These are phyloP conservation scores for Ctenosaura bakeri DNA, from an alignment of 2,797 vertebrate species.

Conservation along the genomic window DNA sequence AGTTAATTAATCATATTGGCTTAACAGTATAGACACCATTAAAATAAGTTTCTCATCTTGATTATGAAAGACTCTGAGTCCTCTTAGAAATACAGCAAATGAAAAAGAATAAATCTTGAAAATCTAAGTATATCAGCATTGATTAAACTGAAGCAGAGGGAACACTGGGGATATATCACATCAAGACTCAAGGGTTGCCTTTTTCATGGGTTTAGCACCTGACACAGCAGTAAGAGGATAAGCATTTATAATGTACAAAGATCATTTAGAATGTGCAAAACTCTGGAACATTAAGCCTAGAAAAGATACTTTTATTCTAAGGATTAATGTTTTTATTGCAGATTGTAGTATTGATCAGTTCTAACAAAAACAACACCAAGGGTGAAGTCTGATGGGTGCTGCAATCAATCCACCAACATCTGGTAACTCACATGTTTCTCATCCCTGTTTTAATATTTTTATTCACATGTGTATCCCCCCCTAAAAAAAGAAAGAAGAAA, in stretches of 20 bases:
- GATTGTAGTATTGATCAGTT: background rate
- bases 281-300: background rate
- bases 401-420: background rate
- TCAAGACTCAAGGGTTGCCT: slow-evolving; percentile 35
- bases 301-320: background rate
- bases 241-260: slow-evolving; percentile 46
- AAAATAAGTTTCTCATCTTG: slow-evolving; percentile 10
- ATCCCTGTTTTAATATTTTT: background rate
- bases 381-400: background rate
- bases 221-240: slow-evolving; percentile 26
- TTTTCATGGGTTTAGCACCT: slow-evolving; percentile 29
- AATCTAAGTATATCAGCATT: slow-evolving; percentile 57
- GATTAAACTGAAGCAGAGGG: slow-evolving; percentile 50
- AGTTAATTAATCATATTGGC: slow-evolving; percentile 45
- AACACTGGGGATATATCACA: slow-evolving; percentile 52
- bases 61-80: slow-evolving; percentile 34
- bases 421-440: background rate
- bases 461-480: slow-evolving; percentile 5
- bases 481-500: background rate
- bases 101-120: slow-evolving; percentile 26
- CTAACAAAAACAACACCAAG: background rate
- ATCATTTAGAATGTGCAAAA: slow-evolving; percentile 38
- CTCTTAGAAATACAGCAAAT: slow-evolving; percentile 24
- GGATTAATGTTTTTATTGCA: background rate
- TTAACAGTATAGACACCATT: slow-evolving; percentile 33